A percentile compares a stretch with the other conserved stretches of the same genome.
These are phyloP conservation scores for Dasysyrphus albostriatus DNA, from an alignment of 2,888 invertebrate species.

Conservation along the genomic window DNA sequence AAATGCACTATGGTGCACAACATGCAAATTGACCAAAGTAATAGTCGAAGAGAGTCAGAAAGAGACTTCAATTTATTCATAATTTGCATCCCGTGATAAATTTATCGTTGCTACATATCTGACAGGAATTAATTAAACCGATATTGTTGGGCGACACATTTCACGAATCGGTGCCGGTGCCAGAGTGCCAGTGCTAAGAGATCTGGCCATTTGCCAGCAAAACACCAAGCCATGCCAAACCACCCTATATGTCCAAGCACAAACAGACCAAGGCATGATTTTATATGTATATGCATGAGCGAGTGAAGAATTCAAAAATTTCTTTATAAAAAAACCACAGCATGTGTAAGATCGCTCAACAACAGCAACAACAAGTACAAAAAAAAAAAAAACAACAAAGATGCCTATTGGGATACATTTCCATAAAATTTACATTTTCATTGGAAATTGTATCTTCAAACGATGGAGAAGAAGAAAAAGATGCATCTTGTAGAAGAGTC, in stretches of 20 bases:
- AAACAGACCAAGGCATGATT: constrained; percentile 5
- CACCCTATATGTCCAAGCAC: constrained; percentile 17
- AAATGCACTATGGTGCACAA: constrained; percentile 40
- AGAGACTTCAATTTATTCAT: constrained; percentile 76
- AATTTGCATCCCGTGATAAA: constrained; percentile 77
- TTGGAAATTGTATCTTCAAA: constrained; percentile 55
- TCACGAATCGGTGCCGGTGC: constrained; percentile 67
- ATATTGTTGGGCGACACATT: constrained; percentile 77
- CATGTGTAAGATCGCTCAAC: constrained; percentile 40
- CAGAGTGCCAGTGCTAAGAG: background rate
- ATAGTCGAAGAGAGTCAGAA: constrained; percentile 3
- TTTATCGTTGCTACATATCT: constrained; percentile 77
- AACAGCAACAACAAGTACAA: constrained; percentile 2
- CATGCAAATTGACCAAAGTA: constrained; percentile 69
- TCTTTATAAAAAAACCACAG: constrained; percentile 6
- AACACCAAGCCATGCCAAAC: background rate
- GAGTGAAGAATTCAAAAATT: constrained; percentile 36
- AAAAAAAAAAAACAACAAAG: constrained; percentile 1
- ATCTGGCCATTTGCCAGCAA: constrained; percentile 13
- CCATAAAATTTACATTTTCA: constrained; percentile 76
- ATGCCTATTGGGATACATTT: constrained; percentile 58
- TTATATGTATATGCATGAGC: constrained; percentile 59
- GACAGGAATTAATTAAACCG: constrained; percentile 77
- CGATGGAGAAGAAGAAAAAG: constrained; percentile 13
- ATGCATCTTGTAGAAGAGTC: constrained; percentile 23